These are phyloP conservation scores for Aix galericulata DNA, from an alignment of 2,113 vertebrate species.

Conservation along the genomic window DNA sequence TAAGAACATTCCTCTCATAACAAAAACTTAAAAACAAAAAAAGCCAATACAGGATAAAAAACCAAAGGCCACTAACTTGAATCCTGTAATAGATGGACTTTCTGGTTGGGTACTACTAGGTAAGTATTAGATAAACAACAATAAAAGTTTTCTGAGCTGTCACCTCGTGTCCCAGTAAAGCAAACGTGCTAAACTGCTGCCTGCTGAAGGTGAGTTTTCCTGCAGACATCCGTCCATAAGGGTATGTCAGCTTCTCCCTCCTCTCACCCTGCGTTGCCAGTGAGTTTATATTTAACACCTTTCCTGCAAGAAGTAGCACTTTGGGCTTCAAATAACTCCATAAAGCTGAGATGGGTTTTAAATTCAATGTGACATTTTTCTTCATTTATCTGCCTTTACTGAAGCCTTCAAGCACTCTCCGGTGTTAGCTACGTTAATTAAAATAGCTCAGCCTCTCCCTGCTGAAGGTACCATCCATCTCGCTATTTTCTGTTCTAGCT, in stretches of 20 bases:
- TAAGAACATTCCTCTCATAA: not conserved
- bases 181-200: not conserved
- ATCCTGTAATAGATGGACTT: not conserved
- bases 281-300: not conserved
- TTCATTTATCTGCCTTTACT: not conserved
- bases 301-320: not conserved
- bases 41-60: not conserved
- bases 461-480: not conserved
- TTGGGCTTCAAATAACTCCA: not conserved
- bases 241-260: not conserved
- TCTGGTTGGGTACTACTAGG: not conserved
- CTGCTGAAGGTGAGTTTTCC: not conserved
- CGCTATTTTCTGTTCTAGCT: not conserved
- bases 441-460: not conserved
- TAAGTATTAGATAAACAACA: not conserved
- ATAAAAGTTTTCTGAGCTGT: not conserved
- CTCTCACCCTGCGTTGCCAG: not conserved
- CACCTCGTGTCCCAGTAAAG: not conserved
- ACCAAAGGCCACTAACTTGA: not conserved
- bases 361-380: not conserved
- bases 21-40: not conserved
- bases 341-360: not conserved
- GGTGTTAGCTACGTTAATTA: not conserved
- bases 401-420: not conserved
- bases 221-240: fast-evolving